Conservation (phyloP, 2,888 invertebrate genomes). For the Globia sparganii region DNA sequence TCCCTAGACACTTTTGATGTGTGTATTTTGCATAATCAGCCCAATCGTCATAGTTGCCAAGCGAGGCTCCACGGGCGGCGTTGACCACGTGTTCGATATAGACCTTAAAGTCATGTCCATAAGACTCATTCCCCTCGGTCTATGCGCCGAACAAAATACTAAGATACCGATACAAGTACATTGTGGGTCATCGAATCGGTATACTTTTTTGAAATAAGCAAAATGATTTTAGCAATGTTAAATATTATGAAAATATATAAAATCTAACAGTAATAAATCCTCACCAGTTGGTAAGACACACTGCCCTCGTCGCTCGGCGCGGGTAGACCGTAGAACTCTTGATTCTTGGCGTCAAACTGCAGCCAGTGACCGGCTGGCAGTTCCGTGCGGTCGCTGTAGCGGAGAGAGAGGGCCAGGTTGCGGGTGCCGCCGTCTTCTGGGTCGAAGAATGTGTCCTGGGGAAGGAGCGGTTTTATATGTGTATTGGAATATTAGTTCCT, state of each 20-base stretch:
- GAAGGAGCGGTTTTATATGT: background rate
- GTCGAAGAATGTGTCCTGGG: conserved; percentile 97
- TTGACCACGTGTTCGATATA: conserved; percentile 92
- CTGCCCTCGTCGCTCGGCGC: conserved; percentile 93
- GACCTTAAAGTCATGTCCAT: conserved; percentile 93
- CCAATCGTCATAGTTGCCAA: conserved; percentile 91
- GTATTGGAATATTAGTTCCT: background rate
- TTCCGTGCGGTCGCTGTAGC: conserved; percentile 93
- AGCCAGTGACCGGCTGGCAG: conserved; percentile 94
- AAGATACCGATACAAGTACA: conserved; percentile 77
- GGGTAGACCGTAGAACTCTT: conserved; percentile 97
- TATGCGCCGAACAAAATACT: conserved; percentile 89
- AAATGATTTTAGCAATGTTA: background rate
- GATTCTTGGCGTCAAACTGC: conserved; percentile 96
- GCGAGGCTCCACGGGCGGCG: conserved; percentile 77
- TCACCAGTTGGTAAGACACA: conserved; percentile 94
- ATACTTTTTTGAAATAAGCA: conserved; percentile 31
- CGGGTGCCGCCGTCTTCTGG: conserved; percentile 95
- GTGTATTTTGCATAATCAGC: background rate
- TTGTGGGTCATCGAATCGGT: conserved; percentile 73
- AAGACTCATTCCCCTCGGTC: conserved; percentile 90
- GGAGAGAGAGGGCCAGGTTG: conserved; percentile 93
- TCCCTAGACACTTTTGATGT: too few relatives aligned
- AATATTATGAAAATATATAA: background rate
- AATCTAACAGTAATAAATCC: conserved; percentile 21